Conservation (phyloP, 1,140 invertebrate genomes). For the Aphis gossypii region DNA sequence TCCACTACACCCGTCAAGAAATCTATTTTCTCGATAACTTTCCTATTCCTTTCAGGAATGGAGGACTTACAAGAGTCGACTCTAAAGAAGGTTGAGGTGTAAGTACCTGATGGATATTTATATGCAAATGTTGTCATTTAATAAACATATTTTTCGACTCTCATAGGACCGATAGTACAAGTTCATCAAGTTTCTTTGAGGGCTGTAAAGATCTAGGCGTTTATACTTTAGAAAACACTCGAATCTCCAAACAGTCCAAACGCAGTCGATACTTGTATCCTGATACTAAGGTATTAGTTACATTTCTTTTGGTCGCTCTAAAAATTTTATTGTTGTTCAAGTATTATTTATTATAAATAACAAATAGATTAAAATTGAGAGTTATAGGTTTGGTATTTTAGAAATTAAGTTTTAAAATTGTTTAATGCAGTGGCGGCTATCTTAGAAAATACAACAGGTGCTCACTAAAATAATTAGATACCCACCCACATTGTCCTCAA, state of each 20-base stretch:
- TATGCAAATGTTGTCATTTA: not conserved
- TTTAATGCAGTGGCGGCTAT: too few relatives aligned
- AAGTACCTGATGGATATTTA: not conserved
- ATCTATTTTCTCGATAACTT: not conserved
- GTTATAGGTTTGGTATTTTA: not conserved
- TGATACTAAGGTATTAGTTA: slow-evolving; percentile 1
- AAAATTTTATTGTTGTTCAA: not conserved
- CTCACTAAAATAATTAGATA: too few relatives aligned
- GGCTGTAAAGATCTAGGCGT: slow-evolving; percentile 31
- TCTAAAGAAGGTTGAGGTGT: not conserved
- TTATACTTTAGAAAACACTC: not conserved
- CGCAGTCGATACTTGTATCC: slow-evolving; percentile 38
- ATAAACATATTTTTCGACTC: not conserved
- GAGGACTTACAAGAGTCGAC: too few relatives aligned
- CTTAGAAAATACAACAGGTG: too few relatives aligned
- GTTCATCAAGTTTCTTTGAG: not conserved
- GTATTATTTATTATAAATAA: not conserved
- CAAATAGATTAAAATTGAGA: not conserved
- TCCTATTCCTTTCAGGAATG: not conserved
- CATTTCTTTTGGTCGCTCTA: not conserved
- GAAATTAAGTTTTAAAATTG: not conserved
- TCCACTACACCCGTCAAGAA: not conserved
- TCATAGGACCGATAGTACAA: not conserved
- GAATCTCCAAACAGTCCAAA: not conserved
- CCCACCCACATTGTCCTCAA: too few relatives aligned